Evolutionary conservation across 2,888 invertebrate species (phyloP), one percentile per base, ranked within the genome.

Genomic region (Operophtera brumata): DNA sequence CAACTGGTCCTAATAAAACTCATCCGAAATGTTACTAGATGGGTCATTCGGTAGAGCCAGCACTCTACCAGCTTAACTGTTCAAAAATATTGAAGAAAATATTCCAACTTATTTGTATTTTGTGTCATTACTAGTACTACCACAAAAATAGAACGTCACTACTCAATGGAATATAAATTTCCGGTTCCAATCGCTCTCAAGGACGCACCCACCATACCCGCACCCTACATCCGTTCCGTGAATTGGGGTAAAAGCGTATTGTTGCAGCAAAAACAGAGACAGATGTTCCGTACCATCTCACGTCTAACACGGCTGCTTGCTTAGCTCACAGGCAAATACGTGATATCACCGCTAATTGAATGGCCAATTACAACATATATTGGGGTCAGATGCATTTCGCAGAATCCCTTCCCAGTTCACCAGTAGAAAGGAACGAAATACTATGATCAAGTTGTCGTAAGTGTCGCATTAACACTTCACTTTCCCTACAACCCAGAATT

Each of bases 401-500:
- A 61, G 67, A 77, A 75, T 70, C 64, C 64, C 75, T 81, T 84
- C 80, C 78, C 71, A 77, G 77, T 77, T 82, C 71, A 68, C 71
- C 68, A 66, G 73, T 71, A 70, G 73, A 75, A 74, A 71, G 68
- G 71, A 70, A 70, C 69, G 67, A 73, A 80, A 77, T 75, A 78
- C 83, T 84, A 80, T 86, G 79, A 86, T 87, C 86, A 86, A 80
- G 77, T 77, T 82, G 87, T 87, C 85, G 49, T 47, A 55, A 56
- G 46, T 59, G 61, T 59, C 56, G 78, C 75, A 85, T 86, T 87
- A 86, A 81, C 84, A 85, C 84, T 84, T 86, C 82, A 88, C 89
- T 89, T 89, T 88, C 88, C 79, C 83, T 73, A 69, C 77, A 85
- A 79, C 83, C 83, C 79, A 86, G 86, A 89, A 86, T 85, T 84